Evolutionary conservation across 2,113 vertebrate species (phyloP).

Genomic region (Micronycteris hirsuta): DNA sequence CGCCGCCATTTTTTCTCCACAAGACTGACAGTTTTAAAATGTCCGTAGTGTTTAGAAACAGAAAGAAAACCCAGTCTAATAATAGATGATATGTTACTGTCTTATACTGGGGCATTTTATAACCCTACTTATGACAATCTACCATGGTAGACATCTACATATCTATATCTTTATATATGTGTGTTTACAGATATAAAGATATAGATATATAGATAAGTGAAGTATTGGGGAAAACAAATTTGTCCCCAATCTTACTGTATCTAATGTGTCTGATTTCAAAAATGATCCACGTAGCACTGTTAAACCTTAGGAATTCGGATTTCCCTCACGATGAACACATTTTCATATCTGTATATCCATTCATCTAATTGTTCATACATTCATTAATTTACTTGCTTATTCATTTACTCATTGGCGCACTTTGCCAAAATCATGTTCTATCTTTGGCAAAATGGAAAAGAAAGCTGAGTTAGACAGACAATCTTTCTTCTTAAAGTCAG

Average conservation of each 20-base stretch:
- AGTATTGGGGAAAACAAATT: not conserved
- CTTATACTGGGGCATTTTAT: not conserved
- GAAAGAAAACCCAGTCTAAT: not conserved
- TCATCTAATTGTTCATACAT: not conserved
- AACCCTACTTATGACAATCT: not conserved
- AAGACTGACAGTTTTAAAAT: not conserved
- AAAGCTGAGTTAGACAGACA: not conserved
- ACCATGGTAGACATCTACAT: not conserved
- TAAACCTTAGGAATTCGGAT: not conserved
- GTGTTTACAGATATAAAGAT: not conserved
- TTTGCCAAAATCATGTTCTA: not conserved
- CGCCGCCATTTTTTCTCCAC: no score
- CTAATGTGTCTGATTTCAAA: not conserved
- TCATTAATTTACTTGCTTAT: not conserved
- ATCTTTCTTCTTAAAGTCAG: not conserved
- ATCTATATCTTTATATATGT: not conserved
- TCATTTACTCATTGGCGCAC: not conserved
- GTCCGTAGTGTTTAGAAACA: not conserved
- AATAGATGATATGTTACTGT: not conserved
- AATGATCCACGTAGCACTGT: not conserved
- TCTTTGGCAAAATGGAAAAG: not conserved
- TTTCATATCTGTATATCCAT: not conserved
- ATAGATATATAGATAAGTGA: not conserved
- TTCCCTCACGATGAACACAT: not conserved
- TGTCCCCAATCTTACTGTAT: not conserved